Percentiles rank a stretch among this genome's conserved stretches.
Evolutionary conservation across 2,113 vertebrate species (phyloP).

Genomic region (Peucedramus taeniatus): DNA sequence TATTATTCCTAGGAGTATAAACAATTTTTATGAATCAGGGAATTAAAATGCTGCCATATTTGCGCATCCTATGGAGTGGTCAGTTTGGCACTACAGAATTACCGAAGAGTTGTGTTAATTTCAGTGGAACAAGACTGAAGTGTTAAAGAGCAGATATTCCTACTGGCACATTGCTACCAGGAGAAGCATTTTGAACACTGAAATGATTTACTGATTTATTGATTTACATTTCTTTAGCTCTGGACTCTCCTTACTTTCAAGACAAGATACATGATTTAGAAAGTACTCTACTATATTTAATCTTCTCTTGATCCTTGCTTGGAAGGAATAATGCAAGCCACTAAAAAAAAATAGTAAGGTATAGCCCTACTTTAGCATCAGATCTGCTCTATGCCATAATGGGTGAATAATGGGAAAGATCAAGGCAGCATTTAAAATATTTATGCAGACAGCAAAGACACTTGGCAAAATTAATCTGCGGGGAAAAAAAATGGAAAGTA

Average conservation of each 20-base stretch:
- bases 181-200: background rate
- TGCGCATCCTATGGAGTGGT: background rate
- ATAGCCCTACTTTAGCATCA: background rate
- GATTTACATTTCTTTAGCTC: background rate
- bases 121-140: background rate
- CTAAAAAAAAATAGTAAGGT: background rate
- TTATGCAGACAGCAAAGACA: background rate
- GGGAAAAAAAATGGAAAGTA: background rate
- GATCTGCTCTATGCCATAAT: background rate
- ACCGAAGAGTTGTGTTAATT: background rate
- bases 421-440: background rate
- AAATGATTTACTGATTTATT: background rate
- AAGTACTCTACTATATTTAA: background rate
- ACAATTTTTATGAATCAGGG: background rate
- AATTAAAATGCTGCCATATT: background rate
- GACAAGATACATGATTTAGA: conserved; percentile 10
- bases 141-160: background rate
- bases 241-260: background rate
- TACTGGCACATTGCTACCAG: background rate
- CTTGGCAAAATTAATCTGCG: background rate
- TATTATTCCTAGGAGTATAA: background rate
- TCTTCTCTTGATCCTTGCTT: background rate
- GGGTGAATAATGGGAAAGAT: background rate
- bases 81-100: background rate
- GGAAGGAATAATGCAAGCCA: background rate